Evolutionary conservation across 2,797 vertebrate genomes (phyloP).

Genomic region (Linurgus olivaceus): DNA sequence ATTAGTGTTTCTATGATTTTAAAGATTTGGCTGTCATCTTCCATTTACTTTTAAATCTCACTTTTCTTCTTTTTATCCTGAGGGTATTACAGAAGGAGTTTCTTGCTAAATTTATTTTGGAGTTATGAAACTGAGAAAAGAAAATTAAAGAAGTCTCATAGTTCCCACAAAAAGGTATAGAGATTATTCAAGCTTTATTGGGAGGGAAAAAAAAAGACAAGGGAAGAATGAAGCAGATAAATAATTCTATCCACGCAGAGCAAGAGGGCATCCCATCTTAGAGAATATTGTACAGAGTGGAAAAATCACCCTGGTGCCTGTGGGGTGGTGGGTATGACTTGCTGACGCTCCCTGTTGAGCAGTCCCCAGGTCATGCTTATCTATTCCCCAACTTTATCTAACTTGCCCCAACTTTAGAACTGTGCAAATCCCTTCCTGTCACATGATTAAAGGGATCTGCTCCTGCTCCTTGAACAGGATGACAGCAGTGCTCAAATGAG

Average conservation of each 20-base stretch:
- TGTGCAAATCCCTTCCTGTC: not conserved
- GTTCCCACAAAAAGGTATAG: not conserved
- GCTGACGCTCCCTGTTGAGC: not conserved
- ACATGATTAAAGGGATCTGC: rapidly evolving
- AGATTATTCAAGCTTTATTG: not conserved
- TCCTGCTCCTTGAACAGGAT: not conserved
- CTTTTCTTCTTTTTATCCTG: slow-evolving; percentile 15
- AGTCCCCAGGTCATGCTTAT: not conserved
- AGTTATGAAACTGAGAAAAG: slow-evolving; percentile 20
- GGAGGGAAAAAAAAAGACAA: not conserved
- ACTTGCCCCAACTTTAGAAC: not conserved
- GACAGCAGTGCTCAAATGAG: not conserved
- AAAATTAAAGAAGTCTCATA: not conserved
- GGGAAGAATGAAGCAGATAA: not conserved
- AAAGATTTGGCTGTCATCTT: slow-evolving; percentile 47
- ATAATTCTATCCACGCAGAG: not conserved
- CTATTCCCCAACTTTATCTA: not conserved
- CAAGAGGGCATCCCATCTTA: not conserved
- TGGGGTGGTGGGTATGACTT: not conserved
- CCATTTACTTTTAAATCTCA: slow-evolving; percentile 44
- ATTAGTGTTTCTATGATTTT: slow-evolving; percentile 27
- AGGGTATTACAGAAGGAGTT: slow-evolving; percentile 19
- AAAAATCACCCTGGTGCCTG: not conserved
- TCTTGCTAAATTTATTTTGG: slow-evolving; percentile 46
- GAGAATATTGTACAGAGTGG: not conserved